Evolutionary conservation across 2,797 vertebrate genomes (phyloP), one percentile per base, ranked within the genome.

Genomic region (Crenuchus spilurus): DNA sequence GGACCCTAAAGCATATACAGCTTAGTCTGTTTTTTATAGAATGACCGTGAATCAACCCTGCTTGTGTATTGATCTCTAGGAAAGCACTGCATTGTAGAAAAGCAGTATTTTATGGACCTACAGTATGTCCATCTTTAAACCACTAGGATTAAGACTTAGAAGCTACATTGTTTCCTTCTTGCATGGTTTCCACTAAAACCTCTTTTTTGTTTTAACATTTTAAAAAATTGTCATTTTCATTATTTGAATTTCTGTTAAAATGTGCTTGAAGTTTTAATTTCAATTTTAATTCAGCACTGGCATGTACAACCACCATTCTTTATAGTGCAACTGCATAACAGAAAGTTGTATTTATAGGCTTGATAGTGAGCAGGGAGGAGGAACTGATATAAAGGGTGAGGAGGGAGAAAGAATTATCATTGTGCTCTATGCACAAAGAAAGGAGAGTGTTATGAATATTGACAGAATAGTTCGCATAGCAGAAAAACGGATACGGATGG

Each of bases 331-430:
- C 22, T 55, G 51, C 41, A 3, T 70, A 42, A 41, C 22, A 39
- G 35, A 51, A 76, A 49, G 4, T 61, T 66, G 18, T 65, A 58
- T 71, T 76, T 70, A 71, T 70, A 71, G 74, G 58, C 60, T 51
- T 66, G 67, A 54, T 65, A 58, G 51, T 22, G 37, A 65, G 51
- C 31, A 24, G 24, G 67, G n/a, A 46, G 61, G 61, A 61, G 49
- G 16, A 6, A 24, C 26, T 31, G 41, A 41, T 28, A 65, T 55
- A 62, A 70, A 64, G 55, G n/a, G 20, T 37, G 20, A 35, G 22
- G 11, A 18, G 31, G 6, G 44, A 14, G 11, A 30, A 24, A 20
- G 18, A 22, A 44, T 28, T n/a, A 18, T 46, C 49, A 55, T 46
- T 62, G 37, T 35, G n/a, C n/a, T 69, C 18, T 7, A 64, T 22